Conservation (phyloP, 2,888 invertebrate genomes). For the Nemapogon koenigi region DNA sequence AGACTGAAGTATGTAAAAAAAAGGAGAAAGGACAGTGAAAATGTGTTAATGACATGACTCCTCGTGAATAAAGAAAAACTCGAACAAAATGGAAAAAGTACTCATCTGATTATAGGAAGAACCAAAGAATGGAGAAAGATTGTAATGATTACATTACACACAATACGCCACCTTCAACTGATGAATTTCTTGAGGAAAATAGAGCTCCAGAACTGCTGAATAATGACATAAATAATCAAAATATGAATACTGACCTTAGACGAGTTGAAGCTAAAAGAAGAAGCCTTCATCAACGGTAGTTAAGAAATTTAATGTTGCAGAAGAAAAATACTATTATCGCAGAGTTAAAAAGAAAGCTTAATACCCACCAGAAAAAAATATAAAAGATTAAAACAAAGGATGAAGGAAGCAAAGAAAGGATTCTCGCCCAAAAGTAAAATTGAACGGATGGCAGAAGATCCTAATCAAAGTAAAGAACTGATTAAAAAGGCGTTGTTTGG, state of each 20-base stretch:
- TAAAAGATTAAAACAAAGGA: not conserved
- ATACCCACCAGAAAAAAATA: not conserved
- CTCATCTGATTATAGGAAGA: not conserved
- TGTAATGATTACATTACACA: not conserved
- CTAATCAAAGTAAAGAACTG: not conserved
- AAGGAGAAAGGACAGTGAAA: no score
- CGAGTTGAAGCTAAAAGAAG: not conserved
- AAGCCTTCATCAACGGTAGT: not conserved
- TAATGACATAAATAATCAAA: not conserved
- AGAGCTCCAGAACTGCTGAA: no score
- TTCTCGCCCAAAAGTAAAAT: not conserved
- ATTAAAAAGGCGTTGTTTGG: not conserved
- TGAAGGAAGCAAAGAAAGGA: not conserved
- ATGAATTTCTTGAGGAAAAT: no score
- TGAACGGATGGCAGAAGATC: not conserved
- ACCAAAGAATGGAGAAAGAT: not conserved
- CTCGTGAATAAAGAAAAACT: not conserved
- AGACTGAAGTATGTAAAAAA: no score
- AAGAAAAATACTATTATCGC: no score
- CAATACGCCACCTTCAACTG: no score
- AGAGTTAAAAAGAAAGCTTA: not conserved
- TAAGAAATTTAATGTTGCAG: no score
- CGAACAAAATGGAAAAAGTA: not conserved
- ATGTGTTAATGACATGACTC: no score
- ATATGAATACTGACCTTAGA: not conserved